These are phyloP conservation scores for Copidosoma floridanum DNA, from an alignment of 1,140 invertebrate genomes.

Conservation along the genomic window DNA sequence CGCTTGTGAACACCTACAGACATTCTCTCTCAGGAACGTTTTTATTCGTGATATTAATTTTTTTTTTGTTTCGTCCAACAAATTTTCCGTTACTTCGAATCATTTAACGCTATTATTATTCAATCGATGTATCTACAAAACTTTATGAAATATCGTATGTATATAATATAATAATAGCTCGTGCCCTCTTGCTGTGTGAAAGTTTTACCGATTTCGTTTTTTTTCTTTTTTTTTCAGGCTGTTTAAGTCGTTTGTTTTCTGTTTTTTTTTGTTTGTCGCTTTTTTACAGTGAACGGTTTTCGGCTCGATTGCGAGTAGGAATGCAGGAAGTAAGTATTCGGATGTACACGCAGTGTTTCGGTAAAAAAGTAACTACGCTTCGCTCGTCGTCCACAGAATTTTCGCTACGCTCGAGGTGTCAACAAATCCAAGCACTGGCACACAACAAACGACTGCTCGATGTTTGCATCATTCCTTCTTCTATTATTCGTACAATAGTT, in stretches of 20 bases:
- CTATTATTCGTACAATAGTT: constrained; percentile 14
- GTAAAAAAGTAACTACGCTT: constrained; percentile 31
- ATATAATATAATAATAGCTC: too few species aligned
- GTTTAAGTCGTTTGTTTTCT: too few species aligned
- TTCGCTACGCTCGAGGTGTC: too few species aligned
- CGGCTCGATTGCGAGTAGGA: constrained; percentile 9
- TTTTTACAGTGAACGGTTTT: constrained; percentile 15
- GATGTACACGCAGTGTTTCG: constrained; percentile 20
- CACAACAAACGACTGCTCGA: too few species aligned
- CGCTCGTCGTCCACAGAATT: too few species aligned
- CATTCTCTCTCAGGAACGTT: constrained; percentile 8
- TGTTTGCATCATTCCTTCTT: constrained; percentile 21
- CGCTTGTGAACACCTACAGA: not conserved
- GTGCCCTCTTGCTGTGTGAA: constrained; percentile 8
- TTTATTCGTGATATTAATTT: not conserved
- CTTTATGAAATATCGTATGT: constrained; percentile 18
- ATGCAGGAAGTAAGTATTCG: constrained; percentile 15
- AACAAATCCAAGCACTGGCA: too few species aligned
- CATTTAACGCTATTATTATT: constrained; percentile 6
- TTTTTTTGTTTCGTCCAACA: not conserved
- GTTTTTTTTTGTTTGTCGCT: not conserved
- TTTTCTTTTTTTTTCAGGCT: not conserved
- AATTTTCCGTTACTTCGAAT: not conserved
- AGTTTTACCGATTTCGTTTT: constrained; percentile 6
- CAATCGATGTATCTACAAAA: constrained; percentile 18